A percentile compares a stretch with the other conserved stretches of the same genome.
phyloP scores from a whole-genome alignment of 2,888 invertebrate species.

The Aromia moschata region DNA sequence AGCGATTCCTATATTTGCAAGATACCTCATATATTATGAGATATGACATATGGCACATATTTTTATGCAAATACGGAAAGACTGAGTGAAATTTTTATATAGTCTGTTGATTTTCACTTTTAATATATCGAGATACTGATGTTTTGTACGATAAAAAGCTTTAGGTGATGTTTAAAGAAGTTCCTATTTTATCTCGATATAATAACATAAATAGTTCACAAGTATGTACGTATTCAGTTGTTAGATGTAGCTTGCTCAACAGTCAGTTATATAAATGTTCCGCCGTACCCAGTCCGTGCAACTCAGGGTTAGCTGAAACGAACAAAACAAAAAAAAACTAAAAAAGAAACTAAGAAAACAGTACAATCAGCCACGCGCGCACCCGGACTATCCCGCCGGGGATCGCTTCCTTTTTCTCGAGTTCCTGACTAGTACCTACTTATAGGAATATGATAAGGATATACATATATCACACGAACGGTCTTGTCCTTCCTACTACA shows the following conservation, averaged over 20 bases:
- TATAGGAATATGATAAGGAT: conserved; percentile 40
- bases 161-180: conserved; percentile 66
- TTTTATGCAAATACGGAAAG: conserved; percentile 67
- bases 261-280: conserved; percentile 57
- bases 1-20: conserved; percentile 61
- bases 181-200: conserved; percentile 66
- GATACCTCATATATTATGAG: conserved; percentile 61
- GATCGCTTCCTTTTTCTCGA: conserved; percentile 61
- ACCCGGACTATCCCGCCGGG: conserved; percentile 33
- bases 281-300: conserved; percentile 61
- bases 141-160: conserved; percentile 65
- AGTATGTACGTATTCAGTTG: conserved; percentile 62
- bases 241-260: conserved; percentile 65
- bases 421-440: conserved; percentile 62
- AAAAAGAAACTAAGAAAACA: no score
- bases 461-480: conserved; percentile 21
- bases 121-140: conserved; percentile 63
- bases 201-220: conserved; percentile 61
- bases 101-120: conserved; percentile 65
- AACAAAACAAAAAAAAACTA: no score
- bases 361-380: conserved; percentile 60
- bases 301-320: conserved; percentile 64
- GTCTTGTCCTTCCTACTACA: conserved; percentile 29
- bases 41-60: conserved; percentile 63
- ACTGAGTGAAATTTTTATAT: conserved; percentile 66